Evolutionary conservation across 2,113 vertebrate genomes (phyloP), one percentile per base, ranked within the genome.

Genomic region (Bombycilla garrulus): DNA sequence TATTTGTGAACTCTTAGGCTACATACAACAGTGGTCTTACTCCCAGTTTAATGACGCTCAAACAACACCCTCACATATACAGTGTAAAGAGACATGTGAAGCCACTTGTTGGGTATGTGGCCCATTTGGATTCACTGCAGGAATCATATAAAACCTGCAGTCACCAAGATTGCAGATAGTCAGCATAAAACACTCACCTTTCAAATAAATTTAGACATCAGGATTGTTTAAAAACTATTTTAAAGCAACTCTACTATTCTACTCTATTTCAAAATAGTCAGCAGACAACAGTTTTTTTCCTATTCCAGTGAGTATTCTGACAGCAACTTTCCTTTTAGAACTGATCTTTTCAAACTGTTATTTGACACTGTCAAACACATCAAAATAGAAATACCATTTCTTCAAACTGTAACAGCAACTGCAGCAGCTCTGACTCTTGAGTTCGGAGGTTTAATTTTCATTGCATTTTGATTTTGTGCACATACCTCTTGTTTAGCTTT

Each of bases 401-500:
- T 92, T 84, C 81, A 71, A 65, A 64, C 24, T 85, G 44, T 65
- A 88, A 80, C 36, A 96, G 58, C 25, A 85, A 38, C 45, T 71
- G 38, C 66, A 88, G n/a, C 57, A 81, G 54, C 48, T 86, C 40
- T 89, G 65, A 69, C 26, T 12, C 35, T 78, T n/a, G n/a, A 87
- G 51, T 81, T 92, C 47, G 95, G 33, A 87, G 58, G 35, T 86
- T 74, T 95, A 5, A 24, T 65, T 67, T 74, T 45, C 35, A 71
- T 24, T 4, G 12, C 31, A 61, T 33, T 71, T 71, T 44, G 54
- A 56, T 90, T 96, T 91, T 70, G 56, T 2, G 25, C 36, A 96
- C 96, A 90, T 98, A 99, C 99, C 96, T 99, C 98, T 88, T 99
- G 97, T 97, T 97, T 99, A 85, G 96, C 95, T 88, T 98, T 98